phyloP scores from a whole-genome alignment of 1,140 invertebrate species.

The Cataglyphis hispanica region DNA sequence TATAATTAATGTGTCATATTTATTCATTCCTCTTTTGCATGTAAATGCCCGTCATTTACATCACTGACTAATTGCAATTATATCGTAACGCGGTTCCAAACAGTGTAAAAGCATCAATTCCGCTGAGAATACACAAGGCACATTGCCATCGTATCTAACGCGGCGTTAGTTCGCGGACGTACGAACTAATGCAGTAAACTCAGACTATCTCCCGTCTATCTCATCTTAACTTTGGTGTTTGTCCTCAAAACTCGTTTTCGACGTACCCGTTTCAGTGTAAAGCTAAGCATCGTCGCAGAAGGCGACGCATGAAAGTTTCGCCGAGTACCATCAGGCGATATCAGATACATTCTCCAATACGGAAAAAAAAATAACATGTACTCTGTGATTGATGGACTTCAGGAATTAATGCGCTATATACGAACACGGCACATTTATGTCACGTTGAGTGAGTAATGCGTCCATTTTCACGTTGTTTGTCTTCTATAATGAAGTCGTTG shows the following conservation, averaged over 20 bases:
- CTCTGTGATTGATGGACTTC: constrained; percentile 48
- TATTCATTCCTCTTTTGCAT: constrained; percentile 63
- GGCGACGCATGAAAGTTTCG: constrained; percentile 30
- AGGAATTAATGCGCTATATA: constrained; percentile 44
- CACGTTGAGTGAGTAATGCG: constrained; percentile 52
- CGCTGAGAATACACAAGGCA: constrained; percentile 43
- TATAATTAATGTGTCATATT: constrained; percentile 62
- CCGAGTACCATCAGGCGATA: neutral
- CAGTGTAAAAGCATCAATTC: constrained; percentile 61
- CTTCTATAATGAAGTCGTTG: constrained; percentile 6
- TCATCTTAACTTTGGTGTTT: constrained; percentile 63
- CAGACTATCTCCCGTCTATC: constrained; percentile 59
- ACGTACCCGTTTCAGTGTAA: constrained; percentile 45
- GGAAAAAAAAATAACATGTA: neutral
- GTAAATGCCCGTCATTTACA: constrained; percentile 60
- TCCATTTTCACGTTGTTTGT: constrained; percentile 51
- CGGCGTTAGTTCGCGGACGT: constrained; percentile 2
- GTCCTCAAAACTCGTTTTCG: constrained; percentile 59
- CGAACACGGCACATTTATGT: constrained; percentile 35
- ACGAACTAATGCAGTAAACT: constrained; percentile 58
- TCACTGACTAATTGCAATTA: constrained; percentile 61
- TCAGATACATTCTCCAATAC: constrained; percentile 22
- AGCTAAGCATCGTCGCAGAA: constrained; percentile 30
- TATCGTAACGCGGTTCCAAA: constrained; percentile 57
- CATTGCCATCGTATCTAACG: constrained; percentile 39